Evolutionary conservation across 2,113 vertebrate species (phyloP).

Genomic region (Theristicus caerulescens): DNA sequence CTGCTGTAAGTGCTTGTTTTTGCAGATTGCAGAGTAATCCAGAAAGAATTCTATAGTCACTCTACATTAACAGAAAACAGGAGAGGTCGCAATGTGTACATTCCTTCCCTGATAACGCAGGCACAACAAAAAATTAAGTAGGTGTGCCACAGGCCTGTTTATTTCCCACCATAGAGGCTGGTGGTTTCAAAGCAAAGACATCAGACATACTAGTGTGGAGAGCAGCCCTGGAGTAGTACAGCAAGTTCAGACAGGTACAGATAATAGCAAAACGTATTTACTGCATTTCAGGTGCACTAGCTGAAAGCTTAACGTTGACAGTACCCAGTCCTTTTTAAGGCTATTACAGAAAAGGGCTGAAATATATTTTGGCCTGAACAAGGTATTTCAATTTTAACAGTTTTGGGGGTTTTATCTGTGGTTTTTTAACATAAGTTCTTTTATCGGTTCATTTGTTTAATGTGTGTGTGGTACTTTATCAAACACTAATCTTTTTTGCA

Average conservation of each 20-base stretch:
- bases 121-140: neutral
- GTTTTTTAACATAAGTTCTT: neutral
- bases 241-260: constrained; percentile 30
- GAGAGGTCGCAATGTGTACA: neutral
- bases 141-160: neutral
- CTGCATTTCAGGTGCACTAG: neutral
- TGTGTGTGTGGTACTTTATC: neutral
- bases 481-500: neutral
- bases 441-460: neutral
- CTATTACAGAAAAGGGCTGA: neutral
- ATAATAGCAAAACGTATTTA: neutral
- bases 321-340: neutral
- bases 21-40: constrained; percentile 21
- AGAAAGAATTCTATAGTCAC: neutral
- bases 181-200: neutral
- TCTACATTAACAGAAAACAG: neutral
- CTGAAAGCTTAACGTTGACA: neutral
- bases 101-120: neutral
- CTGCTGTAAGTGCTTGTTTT: neutral
- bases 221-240: neutral
- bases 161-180: neutral
- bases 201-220: neutral
- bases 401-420: neutral
- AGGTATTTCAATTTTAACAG: neutral
- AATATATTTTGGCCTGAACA: neutral